These are phyloP conservation scores for Maylandia zebra DNA, from an alignment of 2,113 vertebrate genomes.

Conservation along the genomic window DNA sequence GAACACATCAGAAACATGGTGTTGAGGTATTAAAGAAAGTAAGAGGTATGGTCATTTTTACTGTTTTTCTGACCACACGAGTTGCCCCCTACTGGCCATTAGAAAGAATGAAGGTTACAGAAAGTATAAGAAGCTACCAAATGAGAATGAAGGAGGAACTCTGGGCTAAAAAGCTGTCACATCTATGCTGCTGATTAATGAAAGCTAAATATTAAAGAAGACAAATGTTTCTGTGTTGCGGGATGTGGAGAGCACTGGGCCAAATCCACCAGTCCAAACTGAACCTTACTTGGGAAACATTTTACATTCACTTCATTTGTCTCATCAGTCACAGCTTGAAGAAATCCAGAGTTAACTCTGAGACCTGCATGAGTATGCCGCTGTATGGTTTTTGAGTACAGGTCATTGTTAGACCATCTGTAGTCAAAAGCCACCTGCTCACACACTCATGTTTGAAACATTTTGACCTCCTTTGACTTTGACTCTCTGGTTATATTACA, in stretches of 20 bases:
- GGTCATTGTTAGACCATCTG: conserved; percentile 23
- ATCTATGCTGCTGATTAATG: not conserved
- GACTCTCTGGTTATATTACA: not conserved
- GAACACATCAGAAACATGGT: not conserved
- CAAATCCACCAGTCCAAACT: not conserved
- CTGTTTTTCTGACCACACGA: not conserved
- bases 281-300: not conserved
- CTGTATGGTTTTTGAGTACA: not conserved
- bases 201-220: not conserved
- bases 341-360: not conserved
- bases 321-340: not conserved
- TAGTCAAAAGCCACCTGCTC: conserved; percentile 27
- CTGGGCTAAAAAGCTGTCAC: not conserved
- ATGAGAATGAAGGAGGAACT: not conserved
- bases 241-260: not conserved
- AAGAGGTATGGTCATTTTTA: not conserved
- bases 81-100: not conserved
- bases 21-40: not conserved
- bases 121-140: not conserved
- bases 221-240: not conserved
- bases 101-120: not conserved
- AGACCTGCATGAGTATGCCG: not conserved
- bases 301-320: not conserved
- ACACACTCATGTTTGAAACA: conserved; percentile 35
- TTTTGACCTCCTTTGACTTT: conserved; percentile 10